These are phyloP conservation scores for Rhinatrema bivittatum DNA, from an alignment of 2,797 vertebrate genomes.

Conservation along the genomic window DNA sequence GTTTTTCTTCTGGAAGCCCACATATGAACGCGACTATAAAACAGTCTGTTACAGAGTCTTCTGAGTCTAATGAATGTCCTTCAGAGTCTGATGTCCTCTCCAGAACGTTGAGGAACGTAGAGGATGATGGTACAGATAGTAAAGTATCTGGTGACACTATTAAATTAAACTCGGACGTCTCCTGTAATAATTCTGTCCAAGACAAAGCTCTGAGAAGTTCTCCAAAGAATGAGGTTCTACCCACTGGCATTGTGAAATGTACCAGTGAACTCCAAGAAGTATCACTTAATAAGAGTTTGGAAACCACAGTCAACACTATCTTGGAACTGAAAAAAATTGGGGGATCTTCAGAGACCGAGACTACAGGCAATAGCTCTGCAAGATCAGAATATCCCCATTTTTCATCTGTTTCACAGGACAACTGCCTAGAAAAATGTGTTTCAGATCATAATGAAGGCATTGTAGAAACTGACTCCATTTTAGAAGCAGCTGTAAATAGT, in stretches of 20 bases:
- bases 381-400: conserved; percentile 60
- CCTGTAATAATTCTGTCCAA: conserved; percentile 50
- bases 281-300: conserved; percentile 61
- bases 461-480: conserved; percentile 88
- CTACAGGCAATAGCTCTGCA: conserved; percentile 33
- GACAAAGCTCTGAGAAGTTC: conserved; percentile 52
- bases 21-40: conserved; percentile 34
- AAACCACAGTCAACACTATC: conserved; percentile 75
- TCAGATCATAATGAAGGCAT: conserved; percentile 67
- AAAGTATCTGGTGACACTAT: conserved; percentile 39
- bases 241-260: conserved; percentile 47
- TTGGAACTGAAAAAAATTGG: conserved; percentile 77
- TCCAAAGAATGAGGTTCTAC: conserved; percentile 57
- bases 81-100: conserved; percentile 39
- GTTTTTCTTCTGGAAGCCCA: conserved; percentile 45
- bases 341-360: conserved; percentile 55
- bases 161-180: conserved; percentile 44
- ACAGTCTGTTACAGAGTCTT: conserved; percentile 34
- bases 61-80: conserved; percentile 43
- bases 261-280: conserved; percentile 51
- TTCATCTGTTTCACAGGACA: conserved; percentile 60
- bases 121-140: conserved; percentile 33
- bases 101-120: conserved; percentile 36
- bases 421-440: conserved; percentile 66
- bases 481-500: conserved; percentile 98